These are phyloP conservation scores for Myotis findleyi DNA, from an alignment of 2,797 vertebrate genomes.

Conservation along the genomic window DNA sequence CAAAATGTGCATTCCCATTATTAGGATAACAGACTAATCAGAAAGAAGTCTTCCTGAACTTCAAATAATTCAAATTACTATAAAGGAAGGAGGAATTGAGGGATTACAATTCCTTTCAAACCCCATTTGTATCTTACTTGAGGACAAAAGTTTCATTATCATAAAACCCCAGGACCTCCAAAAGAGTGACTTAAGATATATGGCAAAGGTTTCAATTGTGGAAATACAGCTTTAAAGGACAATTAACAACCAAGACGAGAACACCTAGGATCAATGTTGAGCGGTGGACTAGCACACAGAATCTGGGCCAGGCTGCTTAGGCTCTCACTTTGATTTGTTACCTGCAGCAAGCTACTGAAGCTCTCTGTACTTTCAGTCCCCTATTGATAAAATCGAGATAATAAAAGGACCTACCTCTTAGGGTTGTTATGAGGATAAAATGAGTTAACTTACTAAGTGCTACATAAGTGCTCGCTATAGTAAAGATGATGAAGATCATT, in stretches of 20 bases:
- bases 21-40: conserved; percentile 59
- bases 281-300: background rate
- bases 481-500: background rate
- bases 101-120: conserved; percentile 44
- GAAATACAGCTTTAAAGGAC: conserved; percentile 16
- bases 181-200: conserved; percentile 26
- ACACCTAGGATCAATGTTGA: background rate
- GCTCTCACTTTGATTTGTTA: background rate
- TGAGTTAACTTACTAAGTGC: background rate
- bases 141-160: conserved; percentile 52
- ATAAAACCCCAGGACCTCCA: conserved; percentile 39
- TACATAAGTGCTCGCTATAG: background rate
- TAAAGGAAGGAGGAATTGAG: conserved; percentile 53
- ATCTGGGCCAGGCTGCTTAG: background rate
- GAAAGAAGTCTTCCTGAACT: conserved; percentile 30
- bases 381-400: conserved; percentile 2
- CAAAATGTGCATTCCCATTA: conserved; percentile 44
- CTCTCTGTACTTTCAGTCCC: background rate
- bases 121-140: conserved; percentile 30
- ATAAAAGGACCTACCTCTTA: background rate
- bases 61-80: conserved; percentile 47
- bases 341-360: background rate
- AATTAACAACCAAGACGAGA: conserved; percentile 16
- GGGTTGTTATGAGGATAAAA: background rate
- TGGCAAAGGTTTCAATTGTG: background rate